These are phyloP conservation scores for Globia sparganii DNA, from an alignment of 2,888 invertebrate genomes.

Conservation along the genomic window DNA sequence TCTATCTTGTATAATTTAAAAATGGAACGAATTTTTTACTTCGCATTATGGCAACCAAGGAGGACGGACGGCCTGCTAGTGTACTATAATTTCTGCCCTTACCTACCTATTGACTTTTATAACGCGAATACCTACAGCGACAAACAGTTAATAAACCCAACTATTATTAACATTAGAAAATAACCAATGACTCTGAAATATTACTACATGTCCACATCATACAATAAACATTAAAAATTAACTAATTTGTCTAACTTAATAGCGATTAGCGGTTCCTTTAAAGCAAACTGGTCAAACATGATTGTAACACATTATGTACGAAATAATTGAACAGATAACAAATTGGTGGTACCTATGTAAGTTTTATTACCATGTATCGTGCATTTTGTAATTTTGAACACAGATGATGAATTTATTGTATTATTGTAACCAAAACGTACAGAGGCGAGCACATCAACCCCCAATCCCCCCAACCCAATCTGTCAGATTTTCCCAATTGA, in stretches of 20 bases:
- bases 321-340: slow-evolving; percentile 28
- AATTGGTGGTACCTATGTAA: slow-evolving; percentile 18
- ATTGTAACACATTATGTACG: slow-evolving; percentile 10
- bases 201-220: slow-evolving; percentile 5
- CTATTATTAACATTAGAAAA: neutral
- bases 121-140: neutral
- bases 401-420: neutral
- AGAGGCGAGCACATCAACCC: too few species aligned
- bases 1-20: too few species aligned
- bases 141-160: neutral
- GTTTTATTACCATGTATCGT: slow-evolving; percentile 3
- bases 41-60: too few species aligned
- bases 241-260: slow-evolving; percentile 57
- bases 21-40: too few species aligned
- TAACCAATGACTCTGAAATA: slow-evolving; percentile 42
- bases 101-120: too few species aligned
- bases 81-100: too few species aligned
- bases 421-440: neutral
- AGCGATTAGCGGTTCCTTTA: slow-evolving; percentile 52
- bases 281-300: slow-evolving; percentile 14
- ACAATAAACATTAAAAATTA: slow-evolving; percentile 31
- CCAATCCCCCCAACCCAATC: too few species aligned
- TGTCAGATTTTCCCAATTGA: too few species aligned
- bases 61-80: too few species aligned
- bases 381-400: neutral